Base-by-base conservation (phyloP, 2,888 invertebrate species). In the Leptinotarsa tumamoca region DNA sequence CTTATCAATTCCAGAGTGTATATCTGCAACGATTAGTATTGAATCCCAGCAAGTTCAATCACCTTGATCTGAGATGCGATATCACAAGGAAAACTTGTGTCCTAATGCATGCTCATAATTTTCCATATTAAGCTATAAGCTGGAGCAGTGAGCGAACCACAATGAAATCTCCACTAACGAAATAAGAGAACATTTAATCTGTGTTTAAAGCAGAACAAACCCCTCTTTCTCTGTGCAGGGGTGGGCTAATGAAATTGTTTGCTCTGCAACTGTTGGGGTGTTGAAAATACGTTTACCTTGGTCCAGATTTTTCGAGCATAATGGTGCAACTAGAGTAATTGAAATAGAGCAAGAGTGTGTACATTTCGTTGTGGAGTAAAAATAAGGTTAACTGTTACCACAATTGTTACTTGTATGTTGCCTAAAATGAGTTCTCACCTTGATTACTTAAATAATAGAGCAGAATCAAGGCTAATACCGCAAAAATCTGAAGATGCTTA, bases 181-280 rank as follows among this genome's bases (percentile, higher is more conserved):
- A 52, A 68, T 68, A 54, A 72, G 68, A 70, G 72, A 72, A 72
- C 72, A 70, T 75, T 75, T 69, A 72, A 75, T 70, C 52, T 61
- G 69, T 69, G 58, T 56, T 27, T 17, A 18, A 15, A 68, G 27
- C 61, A 70, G 66, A 72, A 23, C 71, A 67, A 21, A 75, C 72
- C 72, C 70, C 72, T 58, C n/a, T 50, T 21, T 21, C 4, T 1
- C 58, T 14, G 54, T 67, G 54, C 63, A 72, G 58, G 72, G 58
- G 58, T 58, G 58, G 58, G 58, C 58, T 58, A 58, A 27, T 58
- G 58, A 58, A 58, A 58, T 23, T 58, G 58, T 13, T 58, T 23
- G 58, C 27, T 18, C 27, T 21, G 23, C 18, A 58, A 58, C 14
- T 23, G 4, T 58, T 23, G 23, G 2, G 23, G 23, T 58, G 23